Base-by-base conservation (phyloP, 2,888 invertebrate genomes). In the Paralinhomoeus sp. region DNA sequence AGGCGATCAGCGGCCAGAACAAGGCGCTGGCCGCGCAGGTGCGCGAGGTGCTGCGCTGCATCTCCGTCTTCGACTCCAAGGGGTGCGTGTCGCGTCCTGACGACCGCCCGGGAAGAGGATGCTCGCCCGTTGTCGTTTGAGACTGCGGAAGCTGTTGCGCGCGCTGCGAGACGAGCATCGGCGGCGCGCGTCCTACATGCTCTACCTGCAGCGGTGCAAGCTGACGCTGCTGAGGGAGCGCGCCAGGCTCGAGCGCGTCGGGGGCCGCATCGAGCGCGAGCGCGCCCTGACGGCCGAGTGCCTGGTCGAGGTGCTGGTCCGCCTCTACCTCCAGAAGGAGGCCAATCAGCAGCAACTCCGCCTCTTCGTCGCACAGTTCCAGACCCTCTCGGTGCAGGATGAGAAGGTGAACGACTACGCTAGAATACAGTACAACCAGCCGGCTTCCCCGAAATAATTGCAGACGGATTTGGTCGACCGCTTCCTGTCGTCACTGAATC, bases 311-410 rank as follows among this genome's bases (percentile, higher is more conserved):
- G 33, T 38, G 21, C 48, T 56, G 22, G 52, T 55, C 18, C 46
- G 56, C n/a, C 49, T 57, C 44, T 53, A 49, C 40, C 40, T 56
- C 35, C 49, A 56, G 38, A 82, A 48, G 76, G 76, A 72, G 63
- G 79, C 44, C n/a, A n/a, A n/a, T n/a, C 81, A 80, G 57, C 63
- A 72, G 39, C 71, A 75, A 40, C 71, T 85, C 53, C 68, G 75
- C 47, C 71, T 73, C 54, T 84, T 89, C 56, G 77, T 77, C 45
- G 68, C 72, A 24, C 79, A 84, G 56, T 84, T 91, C 64, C 74
- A 77, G 46, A 71, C 75, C 23, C 71, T 82, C 1, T 75, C 73
- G 1, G 71, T 81, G 24, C 76, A 83, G 50, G 89, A 91, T 60
- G 89, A 89, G 67, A 85, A 84, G 64, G 80, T 65, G 47, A 18